Evolutionary conservation across 2,888 invertebrate genomes (phyloP).

Genomic region (Abrostola tripartita): DNA sequence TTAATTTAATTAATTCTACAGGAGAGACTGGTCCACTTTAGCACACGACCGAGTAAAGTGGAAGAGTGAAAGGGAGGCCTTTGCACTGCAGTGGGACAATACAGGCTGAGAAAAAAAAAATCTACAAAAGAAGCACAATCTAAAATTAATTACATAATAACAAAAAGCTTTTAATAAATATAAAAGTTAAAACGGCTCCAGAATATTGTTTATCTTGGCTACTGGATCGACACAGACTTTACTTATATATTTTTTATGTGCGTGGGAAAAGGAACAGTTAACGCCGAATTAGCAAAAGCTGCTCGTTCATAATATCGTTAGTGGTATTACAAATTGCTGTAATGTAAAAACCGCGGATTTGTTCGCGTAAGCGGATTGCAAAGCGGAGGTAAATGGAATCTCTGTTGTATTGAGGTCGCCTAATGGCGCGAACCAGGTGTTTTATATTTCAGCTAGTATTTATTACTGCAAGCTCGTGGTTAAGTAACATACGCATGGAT

Average conservation of each 20-base stretch:
- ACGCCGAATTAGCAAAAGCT: slow-evolving; percentile 58
- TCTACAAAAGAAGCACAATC: no score
- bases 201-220: background rate
- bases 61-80: no score
- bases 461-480: background rate
- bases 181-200: background rate
- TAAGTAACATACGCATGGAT: no score
- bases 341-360: slow-evolving; percentile 70
- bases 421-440: slow-evolving; percentile 62
- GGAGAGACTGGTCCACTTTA: no score
- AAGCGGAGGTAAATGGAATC: slow-evolving; percentile 58
- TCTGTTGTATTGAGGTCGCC: slow-evolving; percentile 61
- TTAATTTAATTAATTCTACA: background rate
- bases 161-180: no score
- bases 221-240: slow-evolving; percentile 1
- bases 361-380: slow-evolving; percentile 67
- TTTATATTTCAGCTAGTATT: slow-evolving; percentile 42
- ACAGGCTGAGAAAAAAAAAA: no score
- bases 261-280: slow-evolving; percentile 47
- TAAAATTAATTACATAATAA: background rate
- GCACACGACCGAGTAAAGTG: no score
- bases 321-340: slow-evolving; percentile 66
- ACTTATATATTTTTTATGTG: slow-evolving; percentile 29
- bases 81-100: no score
- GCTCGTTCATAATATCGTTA: slow-evolving; percentile 69